A percentile compares a stretch with the other conserved stretches of the same genome.
phyloP scores from a whole-genome alignment of 2,113 vertebrate genomes.

The Fulica atra region DNA sequence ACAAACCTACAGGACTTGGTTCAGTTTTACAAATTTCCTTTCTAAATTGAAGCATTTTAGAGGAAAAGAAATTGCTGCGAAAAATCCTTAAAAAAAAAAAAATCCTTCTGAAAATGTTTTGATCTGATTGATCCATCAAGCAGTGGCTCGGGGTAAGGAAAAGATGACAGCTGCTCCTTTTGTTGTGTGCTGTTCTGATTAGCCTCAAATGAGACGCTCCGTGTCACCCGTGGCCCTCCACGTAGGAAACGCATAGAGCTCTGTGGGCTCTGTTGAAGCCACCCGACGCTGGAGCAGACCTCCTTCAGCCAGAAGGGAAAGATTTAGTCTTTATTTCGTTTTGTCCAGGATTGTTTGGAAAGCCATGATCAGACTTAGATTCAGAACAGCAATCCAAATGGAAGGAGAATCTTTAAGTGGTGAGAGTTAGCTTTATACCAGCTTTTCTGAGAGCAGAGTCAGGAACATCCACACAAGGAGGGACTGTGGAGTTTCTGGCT shows the following conservation, averaged over 20 bases:
- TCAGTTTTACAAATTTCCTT: slow-evolving; percentile 15
- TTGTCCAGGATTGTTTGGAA: background rate
- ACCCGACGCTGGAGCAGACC: background rate
- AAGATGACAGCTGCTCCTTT: slow-evolving; percentile 32
- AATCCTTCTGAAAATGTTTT: slow-evolving; percentile 8
- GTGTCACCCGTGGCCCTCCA: slow-evolving; percentile 1
- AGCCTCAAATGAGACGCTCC: background rate
- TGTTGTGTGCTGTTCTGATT: slow-evolving; percentile 12
- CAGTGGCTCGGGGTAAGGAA: slow-evolving; percentile 3
- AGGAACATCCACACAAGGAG: background rate
- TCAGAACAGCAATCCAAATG: background rate
- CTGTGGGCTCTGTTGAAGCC: background rate
- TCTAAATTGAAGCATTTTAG: background rate
- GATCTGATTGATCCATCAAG: slow-evolving; percentile 32
- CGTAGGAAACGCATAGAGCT: background rate
- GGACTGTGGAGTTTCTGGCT: background rate
- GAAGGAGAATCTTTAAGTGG: background rate
- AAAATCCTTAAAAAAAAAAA: background rate
- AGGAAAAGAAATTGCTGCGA: background rate
- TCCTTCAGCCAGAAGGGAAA: background rate
- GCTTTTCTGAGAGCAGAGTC: background rate
- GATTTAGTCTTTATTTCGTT: background rate
- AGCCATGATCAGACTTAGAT: background rate
- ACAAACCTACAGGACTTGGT: background rate
- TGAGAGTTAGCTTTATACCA: background rate